These are phyloP conservation scores for Vanessa tameamea DNA, from an alignment of 1,140 invertebrate species.

Conservation along the genomic window DNA sequence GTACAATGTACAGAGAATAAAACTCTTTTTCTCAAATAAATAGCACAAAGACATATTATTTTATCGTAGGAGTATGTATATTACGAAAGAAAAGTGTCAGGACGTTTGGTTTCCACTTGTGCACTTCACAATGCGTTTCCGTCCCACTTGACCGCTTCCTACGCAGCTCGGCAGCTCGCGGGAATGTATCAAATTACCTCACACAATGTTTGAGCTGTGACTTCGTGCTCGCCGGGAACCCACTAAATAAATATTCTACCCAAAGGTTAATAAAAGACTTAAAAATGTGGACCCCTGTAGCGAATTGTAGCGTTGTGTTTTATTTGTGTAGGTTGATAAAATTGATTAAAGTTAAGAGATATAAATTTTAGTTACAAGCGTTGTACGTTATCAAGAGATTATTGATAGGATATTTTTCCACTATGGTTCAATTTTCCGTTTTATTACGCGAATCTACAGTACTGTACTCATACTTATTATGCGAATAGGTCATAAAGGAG, in stretches of 20 bases:
- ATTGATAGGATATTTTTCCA: too few relatives aligned
- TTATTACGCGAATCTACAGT: too few relatives aligned
- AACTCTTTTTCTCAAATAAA: too few relatives aligned
- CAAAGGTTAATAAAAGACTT: constrained; percentile 28
- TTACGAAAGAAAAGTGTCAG: constrained; percentile 1
- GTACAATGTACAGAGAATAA: too few relatives aligned
- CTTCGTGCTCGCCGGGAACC: constrained; percentile 43
- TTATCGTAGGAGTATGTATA: neutral
- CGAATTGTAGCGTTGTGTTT: constrained; percentile 25
- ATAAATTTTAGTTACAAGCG: neutral
- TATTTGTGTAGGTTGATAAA: constrained; percentile 21
- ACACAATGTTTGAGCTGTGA: constrained; percentile 46
- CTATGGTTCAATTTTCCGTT: too few relatives aligned
- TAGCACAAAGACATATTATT: neutral
- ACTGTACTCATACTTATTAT: too few relatives aligned
- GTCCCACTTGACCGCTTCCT: constrained; percentile 66
- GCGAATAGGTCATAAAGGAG: too few relatives aligned
- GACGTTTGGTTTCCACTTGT: constrained; percentile 21
- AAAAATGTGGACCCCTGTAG: constrained; percentile 30
- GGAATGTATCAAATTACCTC: constrained; percentile 56
- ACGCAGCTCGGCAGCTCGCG: constrained; percentile 40
- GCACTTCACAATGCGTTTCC: constrained; percentile 43
- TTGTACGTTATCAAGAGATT: neutral
- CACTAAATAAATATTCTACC: constrained; percentile 36
- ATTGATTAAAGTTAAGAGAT: neutral